These are phyloP conservation scores for Athetis lepigone DNA, from an alignment of 2,888 invertebrate species.

Conservation along the genomic window DNA sequence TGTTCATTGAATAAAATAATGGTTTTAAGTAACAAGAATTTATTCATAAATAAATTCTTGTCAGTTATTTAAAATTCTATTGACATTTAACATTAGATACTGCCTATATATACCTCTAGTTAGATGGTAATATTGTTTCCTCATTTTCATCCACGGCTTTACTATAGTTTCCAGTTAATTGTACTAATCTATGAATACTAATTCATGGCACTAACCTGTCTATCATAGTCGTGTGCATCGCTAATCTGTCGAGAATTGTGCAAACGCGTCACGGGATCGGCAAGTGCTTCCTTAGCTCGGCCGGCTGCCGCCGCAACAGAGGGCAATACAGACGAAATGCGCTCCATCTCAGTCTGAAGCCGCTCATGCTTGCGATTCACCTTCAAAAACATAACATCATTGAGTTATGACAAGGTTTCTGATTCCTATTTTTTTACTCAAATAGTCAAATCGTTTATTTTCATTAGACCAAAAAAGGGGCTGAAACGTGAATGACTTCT, in stretches of 20 bases:
- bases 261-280: conserved; percentile 70
- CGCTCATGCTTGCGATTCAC: conserved; percentile 84
- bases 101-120: too few relatives aligned
- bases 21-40: too few relatives aligned
- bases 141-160: background rate
- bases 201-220: conserved; percentile 73
- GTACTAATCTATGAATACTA: background rate
- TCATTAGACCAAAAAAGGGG: too few relatives aligned
- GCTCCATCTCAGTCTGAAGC: conserved; percentile 81
- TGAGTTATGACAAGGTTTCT: too few relatives aligned
- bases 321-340: conserved; percentile 78
- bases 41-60: too few relatives aligned
- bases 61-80: too few relatives aligned
- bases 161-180: background rate
- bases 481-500: too few relatives aligned
- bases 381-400: conserved; percentile 54
- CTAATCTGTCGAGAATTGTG: conserved; percentile 63
- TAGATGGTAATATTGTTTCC: too few relatives aligned
- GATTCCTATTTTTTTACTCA: too few relatives aligned
- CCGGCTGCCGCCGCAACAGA: conserved; percentile 79
- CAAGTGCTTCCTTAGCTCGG: conserved; percentile 78
- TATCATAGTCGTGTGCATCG: conserved; percentile 78
- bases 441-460: too few relatives aligned
- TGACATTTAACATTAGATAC: too few relatives aligned
- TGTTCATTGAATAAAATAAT: too few relatives aligned